Conservation (phyloP, 1,140 invertebrate species). For the Pogonomyrmex barbatus region DNA sequence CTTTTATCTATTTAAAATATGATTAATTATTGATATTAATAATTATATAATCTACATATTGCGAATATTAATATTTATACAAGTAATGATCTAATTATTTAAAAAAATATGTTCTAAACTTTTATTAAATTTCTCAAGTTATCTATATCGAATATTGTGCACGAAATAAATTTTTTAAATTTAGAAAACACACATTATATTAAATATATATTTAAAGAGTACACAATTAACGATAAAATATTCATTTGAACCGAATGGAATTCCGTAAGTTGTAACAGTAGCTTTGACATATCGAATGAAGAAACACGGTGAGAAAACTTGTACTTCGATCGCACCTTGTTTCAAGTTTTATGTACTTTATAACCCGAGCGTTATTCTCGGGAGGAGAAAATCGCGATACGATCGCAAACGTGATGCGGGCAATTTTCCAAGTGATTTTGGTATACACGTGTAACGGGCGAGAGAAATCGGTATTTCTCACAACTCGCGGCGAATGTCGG, state of each 20-base stretch:
- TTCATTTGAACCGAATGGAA: slow-evolving; percentile 1
- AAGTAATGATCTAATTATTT: background rate
- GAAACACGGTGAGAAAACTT: background rate
- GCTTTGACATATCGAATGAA: background rate
- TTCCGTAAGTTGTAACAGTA: background rate
- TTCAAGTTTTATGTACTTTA: slow-evolving; percentile 22
- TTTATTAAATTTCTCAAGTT: background rate
- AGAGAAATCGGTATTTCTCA: slow-evolving; percentile 47
- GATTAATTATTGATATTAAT: slow-evolving; percentile 36
- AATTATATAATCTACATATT: background rate
- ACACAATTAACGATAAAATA: background rate
- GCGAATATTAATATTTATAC: background rate
- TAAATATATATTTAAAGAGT: background rate
- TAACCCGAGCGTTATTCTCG: background rate
- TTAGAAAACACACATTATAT: background rate
- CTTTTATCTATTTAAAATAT: slow-evolving; percentile 6
- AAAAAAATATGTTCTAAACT: background rate
- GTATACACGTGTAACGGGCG: slow-evolving; percentile 34
- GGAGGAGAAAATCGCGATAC: slow-evolving; percentile 8
- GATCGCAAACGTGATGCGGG: background rate
- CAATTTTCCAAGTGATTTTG: slow-evolving; percentile 50
- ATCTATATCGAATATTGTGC: background rate
- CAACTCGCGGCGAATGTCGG: slow-evolving; percentile 31
- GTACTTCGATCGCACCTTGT: background rate
- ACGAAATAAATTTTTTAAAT: background rate